Evolutionary conservation across 2,888 invertebrate genomes (phyloP).

Genomic region (Agrilus cyanescens): DNA sequence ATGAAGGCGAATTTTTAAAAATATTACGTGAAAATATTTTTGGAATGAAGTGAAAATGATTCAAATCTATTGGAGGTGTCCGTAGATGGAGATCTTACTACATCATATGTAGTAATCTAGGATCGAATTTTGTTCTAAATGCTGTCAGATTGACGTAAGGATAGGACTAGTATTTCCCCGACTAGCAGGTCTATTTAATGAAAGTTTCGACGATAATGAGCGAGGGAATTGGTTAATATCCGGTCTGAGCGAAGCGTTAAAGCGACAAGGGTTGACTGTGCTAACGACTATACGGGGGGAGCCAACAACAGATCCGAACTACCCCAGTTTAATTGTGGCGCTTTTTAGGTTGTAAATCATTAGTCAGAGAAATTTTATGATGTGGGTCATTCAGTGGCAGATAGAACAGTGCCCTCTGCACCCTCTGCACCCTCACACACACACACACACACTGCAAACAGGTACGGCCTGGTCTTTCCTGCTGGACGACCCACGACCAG

Average conservation of each 20-base stretch:
- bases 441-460: too few species aligned
- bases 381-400: constrained; percentile 18
- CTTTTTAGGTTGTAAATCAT: constrained; percentile 27
- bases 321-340: constrained; percentile 25
- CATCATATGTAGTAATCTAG: too few species aligned
- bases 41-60: too few species aligned
- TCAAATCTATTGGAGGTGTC: too few species aligned
- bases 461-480: too few species aligned
- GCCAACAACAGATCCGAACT: constrained; percentile 12
- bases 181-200: constrained; percentile 16
- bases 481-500: too few species aligned
- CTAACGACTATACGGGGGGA: constrained; percentile 19
- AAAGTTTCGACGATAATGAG: constrained; percentile 18
- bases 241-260: constrained; percentile 24
- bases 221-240: constrained; percentile 29
- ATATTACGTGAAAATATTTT: too few species aligned
- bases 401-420: neutral
- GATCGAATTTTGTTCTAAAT: too few species aligned
- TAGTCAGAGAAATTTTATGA: constrained; percentile 21
- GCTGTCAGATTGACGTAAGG: too few species aligned
- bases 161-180: neutral
- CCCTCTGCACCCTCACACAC: too few species aligned
- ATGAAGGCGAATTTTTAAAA: too few species aligned
- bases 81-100: too few species aligned
- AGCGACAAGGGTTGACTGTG: constrained; percentile 24